Percentiles rank a stretch among this genome's conserved stretches.
Conservation (phyloP, 2,113 vertebrate species). For the Leptobrachium ailaonicum region DNA sequence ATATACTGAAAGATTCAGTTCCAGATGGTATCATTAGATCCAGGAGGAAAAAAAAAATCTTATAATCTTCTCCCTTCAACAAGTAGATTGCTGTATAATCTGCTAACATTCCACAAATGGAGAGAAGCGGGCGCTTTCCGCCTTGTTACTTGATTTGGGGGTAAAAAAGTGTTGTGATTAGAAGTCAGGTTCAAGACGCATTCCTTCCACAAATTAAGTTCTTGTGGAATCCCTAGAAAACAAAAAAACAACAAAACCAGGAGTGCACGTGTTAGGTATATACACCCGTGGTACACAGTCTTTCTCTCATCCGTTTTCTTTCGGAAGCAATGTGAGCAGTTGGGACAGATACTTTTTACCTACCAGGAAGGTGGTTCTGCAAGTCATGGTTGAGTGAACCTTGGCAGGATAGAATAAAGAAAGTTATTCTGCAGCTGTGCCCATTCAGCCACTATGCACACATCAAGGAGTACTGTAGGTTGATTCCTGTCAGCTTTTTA, state of each 20-base stretch:
- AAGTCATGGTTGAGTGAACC: slow-evolving; percentile 56
- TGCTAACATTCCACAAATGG: slow-evolving; percentile 15
- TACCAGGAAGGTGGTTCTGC: slow-evolving; percentile 59
- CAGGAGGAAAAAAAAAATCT: slow-evolving; percentile 10
- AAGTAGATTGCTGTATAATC: slow-evolving; percentile 9
- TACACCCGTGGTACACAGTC: slow-evolving; percentile 10
- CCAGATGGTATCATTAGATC: slow-evolving; percentile 3
- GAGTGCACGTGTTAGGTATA: slow-evolving; percentile 9
- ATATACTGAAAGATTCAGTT: too few species aligned
- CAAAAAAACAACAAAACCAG: too few species aligned
- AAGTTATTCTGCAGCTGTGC: slow-evolving; percentile 56
- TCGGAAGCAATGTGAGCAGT: slow-evolving; percentile 39
- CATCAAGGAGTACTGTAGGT: slow-evolving; percentile 4
- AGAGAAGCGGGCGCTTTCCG: background rate
- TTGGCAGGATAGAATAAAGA: slow-evolving; percentile 52
- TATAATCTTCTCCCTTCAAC: slow-evolving; percentile 31
- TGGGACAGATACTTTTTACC: slow-evolving; percentile 55
- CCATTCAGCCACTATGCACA: slow-evolving; percentile 42
- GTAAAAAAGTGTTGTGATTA: slow-evolving; percentile 32
- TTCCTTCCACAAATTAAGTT: slow-evolving; percentile 43
- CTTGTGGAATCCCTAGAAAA: slow-evolving; percentile 16
- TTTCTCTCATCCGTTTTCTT: slow-evolving; percentile 1
- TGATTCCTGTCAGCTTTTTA: slow-evolving; percentile 45
- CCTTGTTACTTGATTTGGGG: too few species aligned
- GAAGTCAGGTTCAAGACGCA: slow-evolving; percentile 12